Percentiles rank a stretch among this genome's conserved stretches.
phyloP scores from a whole-genome alignment of 1,140 invertebrate species.

The Eriosoma lanigerum region DNA sequence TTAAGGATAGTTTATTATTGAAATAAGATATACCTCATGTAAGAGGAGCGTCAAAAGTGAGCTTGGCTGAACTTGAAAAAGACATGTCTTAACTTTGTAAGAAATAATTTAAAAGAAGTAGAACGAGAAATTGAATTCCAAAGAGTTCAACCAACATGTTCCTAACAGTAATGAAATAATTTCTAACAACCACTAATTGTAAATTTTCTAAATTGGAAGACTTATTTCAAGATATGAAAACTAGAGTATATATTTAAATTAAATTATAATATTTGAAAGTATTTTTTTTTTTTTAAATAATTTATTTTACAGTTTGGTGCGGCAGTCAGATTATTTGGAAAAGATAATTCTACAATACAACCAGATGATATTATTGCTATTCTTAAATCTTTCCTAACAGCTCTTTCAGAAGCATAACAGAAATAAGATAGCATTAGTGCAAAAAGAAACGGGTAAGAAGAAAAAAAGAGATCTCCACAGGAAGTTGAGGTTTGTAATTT shows the following conservation, averaged over 20 bases:
- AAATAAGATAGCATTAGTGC: conserved; percentile 89
- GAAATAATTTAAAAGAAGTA: conserved; percentile 85
- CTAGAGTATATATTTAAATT: conserved; percentile 63
- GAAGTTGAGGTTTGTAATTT: conserved; percentile 76
- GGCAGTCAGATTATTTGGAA: conserved; percentile 85
- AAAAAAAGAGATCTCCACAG: conserved; percentile 85
- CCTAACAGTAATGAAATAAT: conserved; percentile 91
- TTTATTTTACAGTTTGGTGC: conserved; percentile 68
- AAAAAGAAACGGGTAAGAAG: conserved; percentile 81
- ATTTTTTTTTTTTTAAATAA: neutral
- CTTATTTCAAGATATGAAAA: conserved; percentile 85
- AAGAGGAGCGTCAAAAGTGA: conserved; percentile 88
- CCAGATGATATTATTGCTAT: conserved; percentile 97
- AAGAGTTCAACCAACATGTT: conserved; percentile 82
- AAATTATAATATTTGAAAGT: neutral
- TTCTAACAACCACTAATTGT: conserved; percentile 87
- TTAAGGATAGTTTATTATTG: conserved; percentile 84
- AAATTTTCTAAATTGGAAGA: conserved; percentile 92
- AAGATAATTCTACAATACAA: conserved; percentile 81
- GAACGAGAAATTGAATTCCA: conserved; percentile 90
- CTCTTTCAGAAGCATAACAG: conserved; percentile 82
- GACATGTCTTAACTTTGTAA: conserved; percentile 84
- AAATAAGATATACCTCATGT: conserved; percentile 91
- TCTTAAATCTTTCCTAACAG: conserved; percentile 84
- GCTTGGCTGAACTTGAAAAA: conserved; percentile 86